These are phyloP conservation scores for Hestina assimilis DNA, from an alignment of 1,140 invertebrate species.

Conservation along the genomic window DNA sequence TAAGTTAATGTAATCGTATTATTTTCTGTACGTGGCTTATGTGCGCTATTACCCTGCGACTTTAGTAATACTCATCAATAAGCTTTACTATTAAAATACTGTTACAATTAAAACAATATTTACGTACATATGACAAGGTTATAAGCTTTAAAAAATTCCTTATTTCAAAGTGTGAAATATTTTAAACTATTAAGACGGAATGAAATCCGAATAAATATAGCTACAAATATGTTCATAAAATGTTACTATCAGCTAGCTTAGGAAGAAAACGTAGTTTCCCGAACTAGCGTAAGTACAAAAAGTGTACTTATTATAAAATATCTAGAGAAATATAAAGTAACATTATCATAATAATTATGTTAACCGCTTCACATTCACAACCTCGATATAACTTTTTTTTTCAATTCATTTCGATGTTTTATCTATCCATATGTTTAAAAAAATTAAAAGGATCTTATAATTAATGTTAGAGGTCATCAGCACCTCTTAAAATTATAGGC, in stretches of 20 bases:
- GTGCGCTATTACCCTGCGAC: not conserved
- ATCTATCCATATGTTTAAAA: not conserved
- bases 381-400: slow-evolving; percentile 16
- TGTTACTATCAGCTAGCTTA: not conserved
- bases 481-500: slow-evolving; percentile 50
- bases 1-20: no score
- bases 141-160: not conserved
- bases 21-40: no score
- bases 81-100: not conserved
- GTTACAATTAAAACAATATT: not conserved
- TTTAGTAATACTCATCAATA: not conserved
- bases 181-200: slow-evolving; percentile 9
- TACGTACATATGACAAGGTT: not conserved
- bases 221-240: no score
- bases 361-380: slow-evolving; percentile 18
- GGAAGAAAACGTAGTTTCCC: slow-evolving; percentile 38
- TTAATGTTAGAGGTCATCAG: slow-evolving; percentile 29
- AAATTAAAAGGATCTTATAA: slow-evolving; percentile 23
- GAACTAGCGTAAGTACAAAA: slow-evolving; percentile 43
- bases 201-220: not conserved
- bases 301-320: slow-evolving; percentile 30
- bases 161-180: not conserved
- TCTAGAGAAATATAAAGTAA: slow-evolving; percentile 11
- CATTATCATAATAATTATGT: not conserved
- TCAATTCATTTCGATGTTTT: slow-evolving; percentile 37